These are phyloP conservation scores for Catharus minimus DNA, from an alignment of 2,113 vertebrate genomes.

Conservation along the genomic window DNA sequence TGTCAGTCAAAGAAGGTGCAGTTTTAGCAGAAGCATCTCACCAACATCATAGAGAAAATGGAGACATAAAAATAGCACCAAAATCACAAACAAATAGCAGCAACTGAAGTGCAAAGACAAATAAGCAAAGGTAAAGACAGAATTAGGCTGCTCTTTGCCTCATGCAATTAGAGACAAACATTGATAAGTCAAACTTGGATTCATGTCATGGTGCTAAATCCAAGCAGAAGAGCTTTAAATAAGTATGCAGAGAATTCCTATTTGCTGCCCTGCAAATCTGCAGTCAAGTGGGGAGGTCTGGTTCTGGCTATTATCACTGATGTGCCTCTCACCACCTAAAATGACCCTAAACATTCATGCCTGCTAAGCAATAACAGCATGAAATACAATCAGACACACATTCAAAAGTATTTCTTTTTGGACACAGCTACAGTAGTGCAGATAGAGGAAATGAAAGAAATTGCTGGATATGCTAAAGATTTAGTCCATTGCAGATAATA, in stretches of 20 bases:
- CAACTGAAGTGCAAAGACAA: background rate
- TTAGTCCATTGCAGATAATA: background rate
- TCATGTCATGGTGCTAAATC: conserved; percentile 13
- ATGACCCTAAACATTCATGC: conserved; percentile 26
- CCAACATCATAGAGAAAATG: background rate
- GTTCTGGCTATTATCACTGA: conserved; percentile 35
- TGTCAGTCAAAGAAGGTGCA: background rate
- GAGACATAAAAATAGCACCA: background rate
- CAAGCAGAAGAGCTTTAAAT: conserved; percentile 34
- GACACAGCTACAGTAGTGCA: background rate
- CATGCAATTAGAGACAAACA: background rate
- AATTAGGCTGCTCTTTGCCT: conserved; percentile 6
- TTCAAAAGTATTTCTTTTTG: background rate
- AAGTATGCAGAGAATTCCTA: conserved; percentile 38
- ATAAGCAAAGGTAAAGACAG: conserved; percentile 22
- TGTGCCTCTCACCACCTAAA: background rate
- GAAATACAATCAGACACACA: conserved; percentile 37
- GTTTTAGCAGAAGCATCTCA: background rate
- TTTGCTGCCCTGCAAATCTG: conserved; percentile 41
- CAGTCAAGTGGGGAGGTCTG: conserved; percentile 16
- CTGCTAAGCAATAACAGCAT: background rate
- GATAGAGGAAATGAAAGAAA: background rate
- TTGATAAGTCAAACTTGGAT: conserved; percentile 8
- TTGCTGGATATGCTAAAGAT: background rate
- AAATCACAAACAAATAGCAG: background rate